These are phyloP conservation scores for Tenthredo scrophulariae DNA, from an alignment of 2,888 invertebrate genomes.

Conservation along the genomic window DNA sequence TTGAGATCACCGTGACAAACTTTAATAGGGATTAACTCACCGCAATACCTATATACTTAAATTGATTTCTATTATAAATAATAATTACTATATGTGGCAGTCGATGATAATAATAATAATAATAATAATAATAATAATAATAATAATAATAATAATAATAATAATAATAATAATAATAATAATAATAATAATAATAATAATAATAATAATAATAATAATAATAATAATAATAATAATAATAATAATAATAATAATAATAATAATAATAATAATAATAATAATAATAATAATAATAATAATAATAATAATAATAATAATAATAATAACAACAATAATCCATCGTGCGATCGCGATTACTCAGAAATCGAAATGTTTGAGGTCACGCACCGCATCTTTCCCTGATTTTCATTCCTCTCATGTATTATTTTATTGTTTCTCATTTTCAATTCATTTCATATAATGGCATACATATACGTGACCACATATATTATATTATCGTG, in stretches of 20 bases:
- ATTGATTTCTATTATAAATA: not conserved
- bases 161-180: not conserved
- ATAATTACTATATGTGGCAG: not conserved
- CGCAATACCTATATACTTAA: not conserved
- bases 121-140: not conserved
- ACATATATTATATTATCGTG: not conserved
- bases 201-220: slow-evolving; percentile 1
- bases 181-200: slow-evolving; percentile 27
- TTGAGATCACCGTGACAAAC: slow-evolving; percentile 34
- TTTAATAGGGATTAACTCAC: not conserved
- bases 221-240: slow-evolving; percentile 15
- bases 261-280: slow-evolving; percentile 2
- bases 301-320: slow-evolving; percentile 28
- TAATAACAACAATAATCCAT: not conserved
- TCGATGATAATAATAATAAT: slow-evolving; percentile 20
- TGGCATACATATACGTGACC: slow-evolving; percentile 1
- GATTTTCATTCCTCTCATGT: slow-evolving; percentile 30
- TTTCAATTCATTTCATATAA: not conserved
- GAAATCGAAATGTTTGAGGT: slow-evolving; percentile 3
- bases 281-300: slow-evolving; percentile 19
- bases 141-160: slow-evolving; percentile 8
- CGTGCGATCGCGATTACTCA: not conserved
- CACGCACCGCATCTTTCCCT: not conserved
- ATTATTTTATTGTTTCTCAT: not conserved
- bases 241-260: slow-evolving; percentile 17